These are phyloP conservation scores for Raja brachyura DNA, from an alignment of 2,113 vertebrate species.

Conservation along the genomic window DNA sequence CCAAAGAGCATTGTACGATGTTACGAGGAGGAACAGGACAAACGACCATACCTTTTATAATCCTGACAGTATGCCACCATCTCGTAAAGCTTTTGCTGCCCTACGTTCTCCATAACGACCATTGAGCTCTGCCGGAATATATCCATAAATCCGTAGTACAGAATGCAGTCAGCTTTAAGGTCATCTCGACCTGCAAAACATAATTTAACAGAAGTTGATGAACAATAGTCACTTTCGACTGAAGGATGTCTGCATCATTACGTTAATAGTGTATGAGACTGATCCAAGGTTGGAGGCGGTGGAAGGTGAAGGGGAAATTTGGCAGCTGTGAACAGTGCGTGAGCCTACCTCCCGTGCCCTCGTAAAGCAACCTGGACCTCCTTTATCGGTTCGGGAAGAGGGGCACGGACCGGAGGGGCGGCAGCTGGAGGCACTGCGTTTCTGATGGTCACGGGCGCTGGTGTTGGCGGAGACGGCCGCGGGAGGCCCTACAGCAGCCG, in stretches of 20 bases:
- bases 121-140: conserved; percentile 90
- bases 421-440: too few relatives aligned
- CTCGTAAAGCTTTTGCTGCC: conserved; percentile 84
- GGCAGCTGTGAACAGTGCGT: too few relatives aligned
- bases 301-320: too few relatives aligned
- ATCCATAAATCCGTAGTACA: conserved; percentile 86
- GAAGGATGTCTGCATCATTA: neutral
- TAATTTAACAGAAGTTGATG: neutral
- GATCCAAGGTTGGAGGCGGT: too few relatives aligned
- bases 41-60: conserved; percentile 58
- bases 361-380: too few relatives aligned
- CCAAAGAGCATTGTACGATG: neutral
- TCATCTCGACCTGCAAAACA: conserved; percentile 78
- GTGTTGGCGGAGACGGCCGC: too few relatives aligned
- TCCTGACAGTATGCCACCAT: conserved; percentile 90
- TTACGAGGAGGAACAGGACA: neutral
- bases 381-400: too few relatives aligned
- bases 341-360: too few relatives aligned
- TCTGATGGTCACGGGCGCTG: too few relatives aligned
- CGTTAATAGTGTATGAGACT: neutral
- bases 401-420: too few relatives aligned
- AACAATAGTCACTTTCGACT: neutral
- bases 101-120: conserved; percentile 97
- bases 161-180: conserved; percentile 78
- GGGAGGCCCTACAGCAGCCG: too few relatives aligned